These are phyloP conservation scores for Sinocyclocheilus anophthalmus DNA, from an alignment of 2,113 vertebrate species.

Conservation along the genomic window DNA sequence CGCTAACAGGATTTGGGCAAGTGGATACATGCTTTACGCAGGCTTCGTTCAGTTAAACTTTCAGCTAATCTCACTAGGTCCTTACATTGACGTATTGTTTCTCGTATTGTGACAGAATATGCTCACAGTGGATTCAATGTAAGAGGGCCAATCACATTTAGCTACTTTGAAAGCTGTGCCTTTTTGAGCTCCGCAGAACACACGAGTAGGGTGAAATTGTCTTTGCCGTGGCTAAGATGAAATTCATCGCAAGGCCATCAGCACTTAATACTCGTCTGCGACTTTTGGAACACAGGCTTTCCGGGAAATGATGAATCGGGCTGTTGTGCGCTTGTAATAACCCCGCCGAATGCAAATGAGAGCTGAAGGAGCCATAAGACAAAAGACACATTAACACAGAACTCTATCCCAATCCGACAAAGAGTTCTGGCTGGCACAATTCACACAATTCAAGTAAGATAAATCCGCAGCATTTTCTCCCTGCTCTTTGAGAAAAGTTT, in stretches of 20 bases:
- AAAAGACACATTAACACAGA: slow-evolving; percentile 78
- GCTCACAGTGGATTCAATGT: slow-evolving; percentile 70
- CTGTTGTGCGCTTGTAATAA: slow-evolving; percentile 78
- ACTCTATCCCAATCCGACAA: slow-evolving; percentile 41
- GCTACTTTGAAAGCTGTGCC: slow-evolving; percentile 78
- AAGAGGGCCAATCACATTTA: slow-evolving; percentile 75
- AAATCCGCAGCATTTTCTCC: slow-evolving; percentile 42
- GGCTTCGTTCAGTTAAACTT: slow-evolving; percentile 33
- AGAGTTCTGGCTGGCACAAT: slow-evolving; percentile 39
- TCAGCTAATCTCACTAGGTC: slow-evolving; percentile 50
- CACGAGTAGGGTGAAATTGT: slow-evolving; percentile 79
- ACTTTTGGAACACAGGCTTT: slow-evolving; percentile 81
- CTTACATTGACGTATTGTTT: slow-evolving; percentile 56
- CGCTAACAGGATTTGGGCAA: slow-evolving; percentile 56
- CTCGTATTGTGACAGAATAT: slow-evolving; percentile 54
- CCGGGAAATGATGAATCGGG: slow-evolving; percentile 82
- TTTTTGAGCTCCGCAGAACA: slow-evolving; percentile 78
- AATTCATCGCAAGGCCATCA: slow-evolving; percentile 81
- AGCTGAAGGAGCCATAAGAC: slow-evolving; percentile 79
- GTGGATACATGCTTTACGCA: slow-evolving; percentile 34
- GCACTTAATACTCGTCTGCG: slow-evolving; percentile 78
- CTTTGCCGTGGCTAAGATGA: slow-evolving; percentile 80
- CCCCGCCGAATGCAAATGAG: slow-evolving; percentile 80
- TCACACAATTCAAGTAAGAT: slow-evolving; percentile 46
- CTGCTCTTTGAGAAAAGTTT: slow-evolving; percentile 38